These are phyloP conservation scores for Eupithecia inturbata DNA, from an alignment of 2,888 invertebrate species.

Conservation along the genomic window DNA sequence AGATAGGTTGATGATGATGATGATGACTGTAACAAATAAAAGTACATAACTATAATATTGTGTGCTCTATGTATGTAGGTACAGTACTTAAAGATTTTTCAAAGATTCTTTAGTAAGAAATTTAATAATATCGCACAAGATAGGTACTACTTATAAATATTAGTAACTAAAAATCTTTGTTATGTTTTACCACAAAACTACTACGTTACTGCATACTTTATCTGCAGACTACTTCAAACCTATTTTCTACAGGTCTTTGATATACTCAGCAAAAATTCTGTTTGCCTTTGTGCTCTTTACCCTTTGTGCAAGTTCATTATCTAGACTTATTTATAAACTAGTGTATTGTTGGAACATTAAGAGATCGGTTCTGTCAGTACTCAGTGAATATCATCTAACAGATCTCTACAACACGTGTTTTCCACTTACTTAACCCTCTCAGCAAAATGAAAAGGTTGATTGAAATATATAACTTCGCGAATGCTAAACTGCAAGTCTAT, in stretches of 20 bases:
- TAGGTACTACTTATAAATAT: no score
- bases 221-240: neutral
- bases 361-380: constrained; percentile 7
- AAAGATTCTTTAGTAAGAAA: no score
- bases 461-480: constrained; percentile 20
- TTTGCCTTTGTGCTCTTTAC: neutral
- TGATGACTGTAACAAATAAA: no score
- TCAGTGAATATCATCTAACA: constrained; percentile 3
- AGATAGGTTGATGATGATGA: no score
- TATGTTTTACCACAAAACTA: neutral
- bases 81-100: no score
- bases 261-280: neutral
- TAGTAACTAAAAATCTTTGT: neutral
- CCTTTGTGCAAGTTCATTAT: neutral
- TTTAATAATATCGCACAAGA: no score
- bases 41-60: no score
- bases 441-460: constrained; percentile 17
- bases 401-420: neutral
- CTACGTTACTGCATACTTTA: neutral
- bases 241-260: neutral
- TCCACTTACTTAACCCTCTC: constrained; percentile 11
- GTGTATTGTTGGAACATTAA: constrained; percentile 9
- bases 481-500: constrained; percentile 16
- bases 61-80: no score
- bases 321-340: neutral